Percentiles rank a stretch among this genome's conserved stretches.
Conservation (phyloP, 2,797 vertebrate genomes). For the Tachyglossus aculeatus region DNA sequence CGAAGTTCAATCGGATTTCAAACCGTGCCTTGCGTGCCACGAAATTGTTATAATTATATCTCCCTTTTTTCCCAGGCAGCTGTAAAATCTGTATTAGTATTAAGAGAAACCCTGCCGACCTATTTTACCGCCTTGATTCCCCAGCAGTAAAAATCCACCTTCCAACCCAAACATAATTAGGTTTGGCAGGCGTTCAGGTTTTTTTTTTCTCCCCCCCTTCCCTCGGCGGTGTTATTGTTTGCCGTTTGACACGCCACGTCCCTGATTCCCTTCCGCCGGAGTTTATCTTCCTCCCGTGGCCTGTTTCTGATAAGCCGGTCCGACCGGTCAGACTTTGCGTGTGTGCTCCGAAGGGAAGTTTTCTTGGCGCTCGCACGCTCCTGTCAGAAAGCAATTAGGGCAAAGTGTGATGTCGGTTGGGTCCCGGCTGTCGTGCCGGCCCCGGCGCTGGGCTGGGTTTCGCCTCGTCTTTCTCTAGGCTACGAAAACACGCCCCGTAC, state of each 20-base stretch:
- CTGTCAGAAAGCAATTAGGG: conserved; percentile 72
- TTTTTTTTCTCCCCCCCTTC: no score
- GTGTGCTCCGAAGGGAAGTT: conserved; percentile 61
- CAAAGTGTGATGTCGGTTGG: conserved; percentile 52
- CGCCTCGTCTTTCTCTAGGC: neutral
- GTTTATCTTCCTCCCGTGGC: conserved; percentile 79
- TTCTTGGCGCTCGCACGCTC: conserved; percentile 29
- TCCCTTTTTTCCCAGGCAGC: conserved; percentile 45
- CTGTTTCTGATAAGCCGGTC: conserved; percentile 75
- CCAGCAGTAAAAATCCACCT: conserved; percentile 61
- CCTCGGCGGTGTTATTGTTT: conserved; percentile 71
- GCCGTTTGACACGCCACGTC: conserved; percentile 64
- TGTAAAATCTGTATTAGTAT: conserved; percentile 66
- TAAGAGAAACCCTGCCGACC: conserved; percentile 49
- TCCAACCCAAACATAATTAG: conserved; percentile 71
- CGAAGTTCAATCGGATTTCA: neutral
- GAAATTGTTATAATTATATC: conserved; percentile 14
- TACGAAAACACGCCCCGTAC: neutral
- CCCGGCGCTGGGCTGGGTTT: neutral
- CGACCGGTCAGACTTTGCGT: conserved; percentile 77
- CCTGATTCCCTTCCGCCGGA: conserved; percentile 77
- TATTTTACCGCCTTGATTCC: conserved; percentile 61
- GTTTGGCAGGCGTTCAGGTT: conserved; percentile 74
- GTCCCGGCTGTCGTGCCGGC: conserved; percentile 8
- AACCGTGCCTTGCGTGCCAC: conserved; percentile 38